phyloP scores from a whole-genome alignment of 2,113 vertebrate genomes.

The Nettapus auritus region DNA sequence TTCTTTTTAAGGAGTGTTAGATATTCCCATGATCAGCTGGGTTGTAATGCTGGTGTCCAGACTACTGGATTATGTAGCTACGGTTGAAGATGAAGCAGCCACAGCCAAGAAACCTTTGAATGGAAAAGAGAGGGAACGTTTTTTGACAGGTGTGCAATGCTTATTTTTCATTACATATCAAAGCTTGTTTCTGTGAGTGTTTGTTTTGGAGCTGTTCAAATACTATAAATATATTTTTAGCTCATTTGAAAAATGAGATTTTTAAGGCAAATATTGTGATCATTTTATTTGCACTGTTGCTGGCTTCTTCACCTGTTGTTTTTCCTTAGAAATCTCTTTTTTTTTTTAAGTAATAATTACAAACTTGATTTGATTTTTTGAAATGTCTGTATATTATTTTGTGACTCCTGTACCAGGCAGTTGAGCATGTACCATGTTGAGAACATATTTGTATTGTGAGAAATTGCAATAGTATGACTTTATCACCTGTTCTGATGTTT shows the following conservation, averaged over 20 bases:
- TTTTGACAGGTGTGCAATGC: conserved; percentile 83
- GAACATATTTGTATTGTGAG: neutral
- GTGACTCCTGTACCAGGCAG: neutral
- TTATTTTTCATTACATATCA: neutral
- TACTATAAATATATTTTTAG: neutral
- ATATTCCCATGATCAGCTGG: conserved; percentile 99
- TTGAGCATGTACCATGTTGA: neutral
- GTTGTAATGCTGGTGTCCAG: conserved; percentile 98
- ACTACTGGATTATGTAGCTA: conserved; percentile 94
- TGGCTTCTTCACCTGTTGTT: neutral
- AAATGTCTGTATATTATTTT: neutral
- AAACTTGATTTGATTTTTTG: neutral
- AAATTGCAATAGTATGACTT: neutral
- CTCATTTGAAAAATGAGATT: neutral
- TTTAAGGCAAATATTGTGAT: neutral
- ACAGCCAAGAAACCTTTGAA: conserved; percentile 92
- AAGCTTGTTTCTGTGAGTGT: neutral
- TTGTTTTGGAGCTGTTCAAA: neutral
- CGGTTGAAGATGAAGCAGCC: conserved; percentile 94
- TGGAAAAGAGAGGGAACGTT: conserved; percentile 92
- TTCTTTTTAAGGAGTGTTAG: conserved; percentile 87
- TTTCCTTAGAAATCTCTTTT: neutral
- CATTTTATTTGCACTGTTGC: neutral
- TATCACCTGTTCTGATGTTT: neutral
- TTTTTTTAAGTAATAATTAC: neutral